phyloP scores from a whole-genome alignment of 2,113 vertebrate species.

The Sialia sialis region DNA sequence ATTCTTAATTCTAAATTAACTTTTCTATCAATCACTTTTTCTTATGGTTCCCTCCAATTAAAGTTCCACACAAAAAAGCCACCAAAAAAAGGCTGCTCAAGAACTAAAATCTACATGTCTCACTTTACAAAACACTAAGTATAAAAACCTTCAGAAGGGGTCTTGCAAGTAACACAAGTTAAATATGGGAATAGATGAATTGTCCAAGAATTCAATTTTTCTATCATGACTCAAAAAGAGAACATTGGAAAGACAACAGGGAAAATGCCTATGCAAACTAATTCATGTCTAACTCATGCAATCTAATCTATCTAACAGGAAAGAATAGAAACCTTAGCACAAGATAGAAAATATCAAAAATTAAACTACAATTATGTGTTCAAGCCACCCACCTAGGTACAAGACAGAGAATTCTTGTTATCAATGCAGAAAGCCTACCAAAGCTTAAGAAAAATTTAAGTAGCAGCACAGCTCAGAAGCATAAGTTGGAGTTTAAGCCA shows the following conservation, averaged over 20 bases:
- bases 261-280: neutral
- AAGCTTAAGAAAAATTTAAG: neutral
- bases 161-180: neutral
- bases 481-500: neutral
- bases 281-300: neutral
- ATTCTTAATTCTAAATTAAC: neutral
- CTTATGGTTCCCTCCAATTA: neutral
- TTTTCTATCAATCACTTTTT: neutral
- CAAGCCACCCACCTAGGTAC: neutral
- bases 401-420: neutral
- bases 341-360: neutral
- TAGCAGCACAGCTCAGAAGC: neutral
- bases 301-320: neutral
- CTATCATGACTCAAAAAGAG: neutral
- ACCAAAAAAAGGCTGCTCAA: neutral
- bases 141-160: neutral
- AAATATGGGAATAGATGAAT: neutral
- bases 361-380: neutral
- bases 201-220: neutral
- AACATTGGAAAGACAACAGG: neutral
- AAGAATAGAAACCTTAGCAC: neutral
- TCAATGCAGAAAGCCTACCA: neutral
- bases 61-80: neutral
- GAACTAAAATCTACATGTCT: neutral
- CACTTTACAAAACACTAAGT: neutral